Conservation (phyloP, 2,888 invertebrate species). For the Glaucopsyche alexis region DNA sequence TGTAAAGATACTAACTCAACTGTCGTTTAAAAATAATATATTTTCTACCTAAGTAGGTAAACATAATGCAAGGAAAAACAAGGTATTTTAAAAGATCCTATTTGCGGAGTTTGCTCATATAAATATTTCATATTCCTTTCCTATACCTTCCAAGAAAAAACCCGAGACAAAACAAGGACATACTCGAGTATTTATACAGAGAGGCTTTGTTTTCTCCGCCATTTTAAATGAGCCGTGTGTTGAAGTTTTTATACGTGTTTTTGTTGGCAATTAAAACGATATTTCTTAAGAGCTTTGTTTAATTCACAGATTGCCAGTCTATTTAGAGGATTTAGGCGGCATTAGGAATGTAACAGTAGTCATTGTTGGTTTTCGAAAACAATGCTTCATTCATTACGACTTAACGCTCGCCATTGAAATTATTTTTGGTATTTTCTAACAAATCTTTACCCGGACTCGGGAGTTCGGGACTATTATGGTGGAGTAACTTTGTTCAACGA, state of each 20-base stretch:
- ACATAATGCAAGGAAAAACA: slow-evolving; percentile 1
- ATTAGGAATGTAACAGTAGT: slow-evolving; percentile 61
- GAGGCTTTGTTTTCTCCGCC: slow-evolving; percentile 43
- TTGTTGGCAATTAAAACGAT: slow-evolving; percentile 66
- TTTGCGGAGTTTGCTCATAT: neutral
- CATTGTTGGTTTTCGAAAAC: slow-evolving; percentile 63
- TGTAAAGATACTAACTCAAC: no score
- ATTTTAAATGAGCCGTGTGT: slow-evolving; percentile 35
- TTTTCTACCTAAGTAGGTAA: neutral
- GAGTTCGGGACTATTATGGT: no score
- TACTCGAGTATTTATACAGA: slow-evolving; percentile 22
- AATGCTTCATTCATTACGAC: slow-evolving; percentile 63
- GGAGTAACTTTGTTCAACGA: neutral
- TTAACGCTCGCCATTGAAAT: slow-evolving; percentile 37
- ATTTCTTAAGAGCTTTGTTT: slow-evolving; percentile 53
- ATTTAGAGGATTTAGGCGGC: slow-evolving; percentile 64
- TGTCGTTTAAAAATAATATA: neutral
- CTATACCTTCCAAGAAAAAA: slow-evolving; percentile 9
- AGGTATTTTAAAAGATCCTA: slow-evolving; percentile 10
- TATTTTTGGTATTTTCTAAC: slow-evolving; percentile 2
- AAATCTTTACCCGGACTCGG: slow-evolving; percentile 1
- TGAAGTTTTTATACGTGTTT: slow-evolving; percentile 43
- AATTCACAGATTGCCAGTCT: slow-evolving; percentile 65
- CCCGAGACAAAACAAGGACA: slow-evolving; percentile 19
- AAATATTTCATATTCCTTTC: slow-evolving; percentile 19